These are phyloP conservation scores for Gila robusta DNA, from an alignment of 2,797 vertebrate species.

Conservation along the genomic window DNA sequence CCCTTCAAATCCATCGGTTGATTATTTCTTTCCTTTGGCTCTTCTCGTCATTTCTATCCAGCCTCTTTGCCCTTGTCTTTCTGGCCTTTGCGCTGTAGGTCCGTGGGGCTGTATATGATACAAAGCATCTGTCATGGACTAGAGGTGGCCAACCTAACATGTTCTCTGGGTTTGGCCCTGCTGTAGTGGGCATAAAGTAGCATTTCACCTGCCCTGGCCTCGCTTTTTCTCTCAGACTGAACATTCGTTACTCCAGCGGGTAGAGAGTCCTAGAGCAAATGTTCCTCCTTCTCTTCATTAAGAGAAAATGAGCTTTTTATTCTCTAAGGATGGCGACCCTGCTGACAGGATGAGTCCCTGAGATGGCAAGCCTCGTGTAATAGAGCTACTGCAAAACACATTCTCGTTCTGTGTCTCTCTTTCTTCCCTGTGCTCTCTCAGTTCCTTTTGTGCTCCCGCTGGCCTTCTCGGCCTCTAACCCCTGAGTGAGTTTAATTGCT, in stretches of 20 bases:
- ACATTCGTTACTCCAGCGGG: background rate
- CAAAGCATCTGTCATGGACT: slow-evolving; percentile 28
- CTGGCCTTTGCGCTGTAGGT: slow-evolving; percentile 8
- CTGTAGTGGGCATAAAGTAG: slow-evolving; percentile 21
- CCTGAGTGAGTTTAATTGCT: slow-evolving; percentile 65
- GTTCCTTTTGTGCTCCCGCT: slow-evolving; percentile 15
- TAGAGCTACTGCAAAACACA: slow-evolving; percentile 20
- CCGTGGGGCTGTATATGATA: background rate
- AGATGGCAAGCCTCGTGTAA: slow-evolving; percentile 11
- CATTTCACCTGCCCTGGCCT: background rate
- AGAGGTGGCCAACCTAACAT: slow-evolving; percentile 49
- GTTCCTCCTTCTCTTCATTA: slow-evolving; percentile 43
- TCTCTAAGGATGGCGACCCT: slow-evolving; percentile 32
- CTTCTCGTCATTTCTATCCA: background rate
- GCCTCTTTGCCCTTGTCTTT: slow-evolving; percentile 7
- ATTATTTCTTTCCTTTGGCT: slow-evolving; percentile 14
- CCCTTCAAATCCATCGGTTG: slow-evolving; percentile 2
- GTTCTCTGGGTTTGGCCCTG: slow-evolving; percentile 36
- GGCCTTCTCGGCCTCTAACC: slow-evolving; percentile 54
- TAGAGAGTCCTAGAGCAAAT: slow-evolving; percentile 11
- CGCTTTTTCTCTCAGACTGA: background rate
- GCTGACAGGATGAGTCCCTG: slow-evolving; percentile 27
- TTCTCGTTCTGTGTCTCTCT: background rate
- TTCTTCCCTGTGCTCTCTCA: slow-evolving; percentile 10
- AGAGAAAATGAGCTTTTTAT: slow-evolving; percentile 43